Evolutionary conservation across 1,140 invertebrate species (phyloP).

Genomic region (Atta texana): DNA sequence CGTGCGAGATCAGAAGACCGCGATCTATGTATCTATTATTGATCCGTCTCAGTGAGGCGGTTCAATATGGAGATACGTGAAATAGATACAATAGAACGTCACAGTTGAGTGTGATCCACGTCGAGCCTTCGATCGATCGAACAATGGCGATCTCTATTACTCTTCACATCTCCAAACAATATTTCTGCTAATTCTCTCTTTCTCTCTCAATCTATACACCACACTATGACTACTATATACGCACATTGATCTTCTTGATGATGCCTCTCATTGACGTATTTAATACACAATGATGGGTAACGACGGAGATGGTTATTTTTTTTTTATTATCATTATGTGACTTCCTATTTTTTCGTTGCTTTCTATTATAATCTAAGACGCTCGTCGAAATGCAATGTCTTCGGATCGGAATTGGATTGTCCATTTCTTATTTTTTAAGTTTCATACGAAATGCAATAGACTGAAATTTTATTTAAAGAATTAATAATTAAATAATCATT

Average conservation of each 20-base stretch:
- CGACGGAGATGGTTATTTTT: conserved; percentile 24
- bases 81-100: conserved; percentile 2
- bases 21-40: conserved; percentile 10
- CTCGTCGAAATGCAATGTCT: conserved; percentile 23
- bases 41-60: not conserved
- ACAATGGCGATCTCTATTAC: conserved; percentile 32
- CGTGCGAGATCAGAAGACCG: not conserved
- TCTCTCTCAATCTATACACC: conserved; percentile 47
- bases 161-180: conserved; percentile 31
- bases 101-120: conserved; percentile 27
- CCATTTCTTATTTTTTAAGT: not conserved
- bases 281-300: conserved; percentile 38
- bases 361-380: conserved; percentile 16
- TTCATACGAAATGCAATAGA: not conserved
- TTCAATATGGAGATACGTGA: not conserved
- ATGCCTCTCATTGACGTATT: conserved; percentile 52
- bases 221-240: conserved; percentile 25
- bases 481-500: not conserved
- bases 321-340: conserved; percentile 16
- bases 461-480: not conserved
- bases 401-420: not conserved
- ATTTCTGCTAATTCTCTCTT: conserved; percentile 56
- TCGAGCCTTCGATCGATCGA: conserved; percentile 41
- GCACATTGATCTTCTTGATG: conserved; percentile 48
- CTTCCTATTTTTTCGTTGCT: conserved; percentile 17